phyloP scores from a whole-genome alignment of 2,797 vertebrate species.

The Leontocebus nigricollis region DNA sequence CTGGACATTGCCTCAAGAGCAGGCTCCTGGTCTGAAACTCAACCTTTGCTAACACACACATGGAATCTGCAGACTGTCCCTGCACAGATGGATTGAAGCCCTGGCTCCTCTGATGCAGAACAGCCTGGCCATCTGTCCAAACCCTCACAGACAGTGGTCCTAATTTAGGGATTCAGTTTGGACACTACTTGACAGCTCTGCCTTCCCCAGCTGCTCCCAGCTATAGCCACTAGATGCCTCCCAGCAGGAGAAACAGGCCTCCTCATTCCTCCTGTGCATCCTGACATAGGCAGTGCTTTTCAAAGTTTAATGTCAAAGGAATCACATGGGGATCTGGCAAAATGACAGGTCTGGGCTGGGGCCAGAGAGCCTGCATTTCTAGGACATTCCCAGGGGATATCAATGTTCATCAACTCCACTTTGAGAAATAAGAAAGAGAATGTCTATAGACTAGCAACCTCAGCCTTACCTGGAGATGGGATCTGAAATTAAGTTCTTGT shows the following conservation, averaged over 20 bases:
- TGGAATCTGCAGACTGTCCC: neutral
- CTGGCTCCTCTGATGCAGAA: neutral
- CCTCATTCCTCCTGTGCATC: neutral
- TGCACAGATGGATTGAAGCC: neutral
- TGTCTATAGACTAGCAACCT: neutral
- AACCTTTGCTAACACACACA: neutral
- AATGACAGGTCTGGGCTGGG: neutral
- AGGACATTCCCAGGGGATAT: neutral
- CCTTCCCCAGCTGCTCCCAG: too few species aligned
- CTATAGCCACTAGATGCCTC: neutral
- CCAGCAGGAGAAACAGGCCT: neutral
- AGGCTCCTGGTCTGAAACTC: neutral
- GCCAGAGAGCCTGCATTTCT: neutral
- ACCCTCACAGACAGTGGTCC: neutral
- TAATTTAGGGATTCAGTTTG: neutral
- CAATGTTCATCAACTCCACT: neutral
- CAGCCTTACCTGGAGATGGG: neutral
- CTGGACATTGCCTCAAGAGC: neutral
- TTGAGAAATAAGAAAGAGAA: neutral
- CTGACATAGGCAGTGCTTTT: neutral
- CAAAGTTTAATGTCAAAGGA: neutral
- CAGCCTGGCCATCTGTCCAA: neutral
- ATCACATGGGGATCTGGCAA: neutral
- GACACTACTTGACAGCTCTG: neutral
- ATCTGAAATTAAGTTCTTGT: neutral